Percentiles rank a stretch among this genome's conserved stretches.
Evolutionary conservation across 2,797 vertebrate species (phyloP).

Genomic region (Vultur gryphus): DNA sequence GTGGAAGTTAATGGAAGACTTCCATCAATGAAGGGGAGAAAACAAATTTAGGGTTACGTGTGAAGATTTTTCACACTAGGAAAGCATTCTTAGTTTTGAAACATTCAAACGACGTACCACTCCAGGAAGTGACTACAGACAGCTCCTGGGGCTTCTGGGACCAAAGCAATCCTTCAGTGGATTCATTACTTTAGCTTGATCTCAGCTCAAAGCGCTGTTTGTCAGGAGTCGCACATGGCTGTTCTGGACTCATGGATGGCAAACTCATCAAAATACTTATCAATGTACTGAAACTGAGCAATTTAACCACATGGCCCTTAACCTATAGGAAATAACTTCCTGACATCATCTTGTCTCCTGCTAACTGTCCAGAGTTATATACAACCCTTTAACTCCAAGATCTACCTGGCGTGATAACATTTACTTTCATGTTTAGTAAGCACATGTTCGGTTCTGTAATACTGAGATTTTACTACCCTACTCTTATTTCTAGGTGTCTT

Average conservation of each 20-base stretch:
- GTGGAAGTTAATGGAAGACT: not conserved
- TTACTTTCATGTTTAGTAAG: not conserved
- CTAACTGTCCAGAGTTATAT: not conserved
- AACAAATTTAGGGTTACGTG: not conserved
- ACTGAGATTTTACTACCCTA: slow-evolving; percentile 6
- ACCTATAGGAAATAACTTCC: not conserved
- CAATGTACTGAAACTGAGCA: not conserved
- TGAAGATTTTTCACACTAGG: not conserved
- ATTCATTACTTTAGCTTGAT: not conserved
- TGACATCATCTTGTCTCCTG: not conserved
- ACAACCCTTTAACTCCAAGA: not conserved
- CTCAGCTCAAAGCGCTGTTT: not conserved
- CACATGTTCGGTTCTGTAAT: not conserved
- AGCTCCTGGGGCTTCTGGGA: not conserved
- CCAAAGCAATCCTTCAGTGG: not conserved
- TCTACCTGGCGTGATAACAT: not conserved
- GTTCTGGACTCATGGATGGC: not conserved
- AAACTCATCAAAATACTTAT: not conserved
- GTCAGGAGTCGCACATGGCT: not conserved
- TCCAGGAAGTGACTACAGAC: not conserved
- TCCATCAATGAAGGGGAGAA: not conserved
- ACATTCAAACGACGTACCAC: not conserved
- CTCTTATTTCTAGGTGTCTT: slow-evolving; percentile 37
- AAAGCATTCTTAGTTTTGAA: not conserved
- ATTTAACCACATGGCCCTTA: not conserved